A percentile compares a stretch with the other conserved stretches of the same genome.
These are phyloP conservation scores for Caenorhabditis inopinata DNA, from an alignment of 1,140 invertebrate genomes.

Conservation along the genomic window DNA sequence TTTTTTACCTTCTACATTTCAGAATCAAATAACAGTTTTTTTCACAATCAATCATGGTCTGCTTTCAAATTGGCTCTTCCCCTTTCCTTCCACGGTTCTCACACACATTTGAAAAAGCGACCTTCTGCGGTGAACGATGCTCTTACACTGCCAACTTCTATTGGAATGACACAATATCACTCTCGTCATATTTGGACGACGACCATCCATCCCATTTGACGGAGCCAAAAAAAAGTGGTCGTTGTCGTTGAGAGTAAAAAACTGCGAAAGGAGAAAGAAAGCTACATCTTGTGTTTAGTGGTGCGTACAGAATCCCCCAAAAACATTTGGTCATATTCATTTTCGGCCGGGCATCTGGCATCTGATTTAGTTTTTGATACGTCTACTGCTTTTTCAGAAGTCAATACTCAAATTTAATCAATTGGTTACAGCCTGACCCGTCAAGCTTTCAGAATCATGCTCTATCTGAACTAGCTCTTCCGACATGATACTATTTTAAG, in stretches of 20 bases:
- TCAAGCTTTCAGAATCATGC: too few relatives aligned
- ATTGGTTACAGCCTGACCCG: too few relatives aligned
- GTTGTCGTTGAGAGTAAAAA: neutral
- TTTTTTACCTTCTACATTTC: too few relatives aligned
- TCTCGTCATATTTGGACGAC: neutral
- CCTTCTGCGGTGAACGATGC: neutral
- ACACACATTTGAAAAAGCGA: too few relatives aligned
- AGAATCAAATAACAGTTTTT: too few relatives aligned
- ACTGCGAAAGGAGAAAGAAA: neutral
- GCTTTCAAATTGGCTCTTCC: too few relatives aligned
- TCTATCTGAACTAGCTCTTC: too few relatives aligned
- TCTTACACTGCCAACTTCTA: neutral
- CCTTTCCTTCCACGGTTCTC: too few relatives aligned
- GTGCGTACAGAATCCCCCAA: neutral
- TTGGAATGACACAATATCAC: neutral
- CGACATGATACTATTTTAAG: too few relatives aligned
- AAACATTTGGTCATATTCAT: slow-evolving; percentile 1
- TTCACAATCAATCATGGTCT: too few relatives aligned
- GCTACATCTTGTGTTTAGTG: neutral
- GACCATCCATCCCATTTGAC: neutral
- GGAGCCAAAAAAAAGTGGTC: neutral
- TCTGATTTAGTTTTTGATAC: neutral
- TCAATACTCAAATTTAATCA: too few relatives aligned
- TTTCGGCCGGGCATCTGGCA: neutral
- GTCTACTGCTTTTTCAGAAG: too few relatives aligned